Base-by-base conservation (phyloP, 2,797 vertebrate species). In the Ambastaia sidthimunki region DNA sequence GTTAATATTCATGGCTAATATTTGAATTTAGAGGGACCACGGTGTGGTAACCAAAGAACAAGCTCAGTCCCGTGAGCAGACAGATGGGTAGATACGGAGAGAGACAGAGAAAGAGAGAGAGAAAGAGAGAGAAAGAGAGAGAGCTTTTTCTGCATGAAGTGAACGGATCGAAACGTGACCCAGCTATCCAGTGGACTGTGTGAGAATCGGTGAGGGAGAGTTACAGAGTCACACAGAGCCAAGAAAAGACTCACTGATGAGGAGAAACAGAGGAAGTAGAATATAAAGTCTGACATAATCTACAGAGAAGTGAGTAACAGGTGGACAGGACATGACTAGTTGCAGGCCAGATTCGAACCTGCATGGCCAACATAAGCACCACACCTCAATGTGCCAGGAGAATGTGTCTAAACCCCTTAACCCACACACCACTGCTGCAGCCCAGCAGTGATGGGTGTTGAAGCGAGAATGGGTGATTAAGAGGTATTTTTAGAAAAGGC, bases 121-220 rank as follows among this genome's bases (percentile, higher is more conserved):
- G 18, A 37, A 18, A 65, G 16, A 25, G 19, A 71, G 67, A 71
- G 55, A 71, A 28, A 63, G 11, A 16, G 28, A 65, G 67, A 78
- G n/a, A 71, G 57, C 37, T 48, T 23, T 44, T 76, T 85, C 87
- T 85, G 85, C 88, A 90, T 89, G 88, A 85, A 41, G 86, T 85
- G 87, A 83, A 86, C 87, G 90, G 88, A 89, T 89, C 87, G 88
- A 85, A 90, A 91, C 88, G 76, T 94, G 92, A 93, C 92, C 92
- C 88, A 93, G 90, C 92, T 93, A 90, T 87, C 86, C 91, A 93
- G 78, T 92, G 92, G 91, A 93, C 90, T 93, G 90, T 93, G 80
- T 62, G 89, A 65, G 86, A 74, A 85, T 87, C 78, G 80, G 85
- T 87, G 80, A 85, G 85, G 83, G 21, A 77, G 59, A 81, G 76